Conservation (phyloP, 2,113 vertebrate genomes). For the Syngnathus scovelli region DNA sequence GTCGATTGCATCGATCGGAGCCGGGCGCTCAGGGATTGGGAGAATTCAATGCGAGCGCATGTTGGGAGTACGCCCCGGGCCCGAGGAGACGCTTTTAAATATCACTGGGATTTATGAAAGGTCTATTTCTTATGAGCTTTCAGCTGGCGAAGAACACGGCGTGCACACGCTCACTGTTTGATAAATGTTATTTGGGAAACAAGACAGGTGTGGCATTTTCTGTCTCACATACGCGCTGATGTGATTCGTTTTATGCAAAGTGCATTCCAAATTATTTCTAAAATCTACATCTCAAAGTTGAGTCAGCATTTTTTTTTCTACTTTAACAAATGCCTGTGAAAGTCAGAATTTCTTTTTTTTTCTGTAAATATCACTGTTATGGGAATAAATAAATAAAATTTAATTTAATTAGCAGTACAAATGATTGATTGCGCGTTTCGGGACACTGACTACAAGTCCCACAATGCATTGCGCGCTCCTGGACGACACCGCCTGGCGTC, state of each 20-base stretch:
- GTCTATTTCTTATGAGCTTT: slow-evolving; percentile 15
- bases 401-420: too few species aligned
- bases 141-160: background rate
- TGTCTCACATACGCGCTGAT: background rate
- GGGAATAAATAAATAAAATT: too few species aligned
- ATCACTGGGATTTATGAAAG: slow-evolving; percentile 52
- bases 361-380: too few species aligned
- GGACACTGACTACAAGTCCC: background rate
- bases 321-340: too few species aligned
- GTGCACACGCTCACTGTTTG: background rate
- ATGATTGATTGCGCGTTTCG: too few species aligned
- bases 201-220: background rate
- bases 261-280: too few species aligned
- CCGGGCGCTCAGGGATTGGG: background rate
- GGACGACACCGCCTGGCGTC: background rate
- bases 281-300: too few species aligned
- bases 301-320: too few species aligned
- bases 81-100: slow-evolving; percentile 2
- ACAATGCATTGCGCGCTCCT: background rate
- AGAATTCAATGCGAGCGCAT: slow-evolving; percentile 26
- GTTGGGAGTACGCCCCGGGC: background rate
- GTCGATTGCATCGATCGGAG: slow-evolving; percentile 37
- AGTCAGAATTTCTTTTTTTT: too few species aligned
- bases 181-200: background rate
- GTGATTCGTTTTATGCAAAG: background rate